phyloP scores from a whole-genome alignment of 2,797 vertebrate genomes.

The Centropyge bicolor region DNA sequence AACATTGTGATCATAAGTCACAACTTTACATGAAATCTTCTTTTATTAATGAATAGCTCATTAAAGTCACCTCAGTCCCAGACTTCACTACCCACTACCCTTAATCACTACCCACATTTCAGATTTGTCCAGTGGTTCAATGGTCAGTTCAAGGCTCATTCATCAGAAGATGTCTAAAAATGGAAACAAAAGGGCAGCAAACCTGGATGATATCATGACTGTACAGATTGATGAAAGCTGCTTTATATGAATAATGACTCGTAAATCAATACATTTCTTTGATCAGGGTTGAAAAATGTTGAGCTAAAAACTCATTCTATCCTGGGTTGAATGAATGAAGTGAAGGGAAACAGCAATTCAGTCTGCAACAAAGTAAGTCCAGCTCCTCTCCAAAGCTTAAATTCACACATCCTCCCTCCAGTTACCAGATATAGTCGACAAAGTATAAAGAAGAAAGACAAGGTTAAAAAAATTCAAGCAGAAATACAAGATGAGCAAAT shows the following conservation, averaged over 20 bases:
- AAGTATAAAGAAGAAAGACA: background rate
- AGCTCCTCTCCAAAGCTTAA: background rate
- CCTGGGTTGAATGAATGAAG: background rate
- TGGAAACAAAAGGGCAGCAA: background rate
- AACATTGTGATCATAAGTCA: too few species aligned
- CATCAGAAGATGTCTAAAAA: background rate
- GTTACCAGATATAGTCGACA: background rate
- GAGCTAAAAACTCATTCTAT: background rate
- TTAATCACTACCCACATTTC: too few species aligned
- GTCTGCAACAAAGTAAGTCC: background rate
- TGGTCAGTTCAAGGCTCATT: background rate
- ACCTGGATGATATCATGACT: background rate
- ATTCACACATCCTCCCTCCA: background rate
- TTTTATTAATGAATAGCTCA: background rate
- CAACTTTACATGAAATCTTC: background rate
- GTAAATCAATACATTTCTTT: background rate
- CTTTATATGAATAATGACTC: background rate
- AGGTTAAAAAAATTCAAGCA: background rate
- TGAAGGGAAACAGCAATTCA: background rate
- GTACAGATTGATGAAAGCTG: background rate
- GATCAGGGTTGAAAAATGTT: background rate
- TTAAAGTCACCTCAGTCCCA: background rate
- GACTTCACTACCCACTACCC: background rate
- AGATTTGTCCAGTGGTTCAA: background rate
- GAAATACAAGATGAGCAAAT: slow-evolving; percentile 16